Percentiles rank a stretch among this genome's conserved stretches.
These are phyloP conservation scores for Thalassophryne amazonica DNA, from an alignment of 2,797 vertebrate species.

Conservation along the genomic window DNA sequence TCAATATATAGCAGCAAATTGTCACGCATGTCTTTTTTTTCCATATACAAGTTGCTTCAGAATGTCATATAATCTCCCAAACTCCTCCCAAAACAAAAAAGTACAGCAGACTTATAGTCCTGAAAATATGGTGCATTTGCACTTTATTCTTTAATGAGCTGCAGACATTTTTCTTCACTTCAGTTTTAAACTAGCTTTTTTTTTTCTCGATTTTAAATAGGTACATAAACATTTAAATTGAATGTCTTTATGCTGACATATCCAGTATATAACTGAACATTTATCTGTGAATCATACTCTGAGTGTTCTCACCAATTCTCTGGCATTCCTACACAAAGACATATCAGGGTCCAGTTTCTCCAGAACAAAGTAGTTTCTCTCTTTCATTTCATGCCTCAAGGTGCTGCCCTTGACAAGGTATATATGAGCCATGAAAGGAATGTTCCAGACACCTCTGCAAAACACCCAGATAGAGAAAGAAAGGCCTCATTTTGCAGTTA, in stretches of 20 bases:
- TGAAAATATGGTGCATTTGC: too few species aligned
- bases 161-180: constrained; percentile 67
- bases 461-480: constrained; percentile 37
- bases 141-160: too few species aligned
- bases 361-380: constrained; percentile 90
- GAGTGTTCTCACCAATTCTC: constrained; percentile 88
- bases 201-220: not conserved
- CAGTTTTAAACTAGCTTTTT: constrained; percentile 26
- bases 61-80: too few species aligned
- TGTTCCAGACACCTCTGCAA: constrained; percentile 94
- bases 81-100: too few species aligned
- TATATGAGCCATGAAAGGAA: constrained; percentile 93
- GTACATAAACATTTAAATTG: not conserved
- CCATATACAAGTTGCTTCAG: too few species aligned
- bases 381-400: constrained; percentile 89
- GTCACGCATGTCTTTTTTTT: too few species aligned
- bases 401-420: constrained; percentile 90
- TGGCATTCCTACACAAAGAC: constrained; percentile 90
- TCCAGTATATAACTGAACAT: too few species aligned
- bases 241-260: not conserved
- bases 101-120: too few species aligned
- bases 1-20: too few species aligned
- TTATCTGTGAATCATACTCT: too few species aligned
- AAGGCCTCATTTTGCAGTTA: constrained; percentile 11
- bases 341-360: constrained; percentile 96